Conservation (phyloP, 2,113 vertebrate species). For the Regulus satrapa region DNA sequence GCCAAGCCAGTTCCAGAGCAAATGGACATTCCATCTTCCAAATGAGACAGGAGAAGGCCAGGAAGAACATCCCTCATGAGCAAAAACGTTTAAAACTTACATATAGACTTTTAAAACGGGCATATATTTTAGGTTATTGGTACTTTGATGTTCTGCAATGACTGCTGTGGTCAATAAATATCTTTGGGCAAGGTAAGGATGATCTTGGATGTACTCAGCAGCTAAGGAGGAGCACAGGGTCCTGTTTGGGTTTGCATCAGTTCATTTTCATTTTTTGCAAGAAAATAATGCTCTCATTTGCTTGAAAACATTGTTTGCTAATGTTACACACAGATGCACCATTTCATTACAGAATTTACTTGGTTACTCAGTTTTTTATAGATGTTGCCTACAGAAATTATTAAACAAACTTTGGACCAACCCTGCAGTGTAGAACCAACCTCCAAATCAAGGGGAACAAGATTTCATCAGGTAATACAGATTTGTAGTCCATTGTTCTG, state of each 20-base stretch:
- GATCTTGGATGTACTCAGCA: neutral
- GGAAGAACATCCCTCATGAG: slow-evolving; percentile 57
- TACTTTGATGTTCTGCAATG: slow-evolving; percentile 45
- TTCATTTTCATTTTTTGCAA: neutral
- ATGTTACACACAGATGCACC: neutral
- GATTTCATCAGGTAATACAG: neutral
- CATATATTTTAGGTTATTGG: slow-evolving; percentile 51
- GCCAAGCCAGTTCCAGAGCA: slow-evolving; percentile 32
- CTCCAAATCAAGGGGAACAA: neutral
- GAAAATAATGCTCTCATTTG: neutral
- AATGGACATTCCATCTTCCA: slow-evolving; percentile 54
- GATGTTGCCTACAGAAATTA: neutral
- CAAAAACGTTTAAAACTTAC: slow-evolving; percentile 61
- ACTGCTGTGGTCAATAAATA: slow-evolving; percentile 56
- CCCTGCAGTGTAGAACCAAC: neutral
- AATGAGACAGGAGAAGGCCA: slow-evolving; percentile 63
- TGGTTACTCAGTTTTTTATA: neutral
- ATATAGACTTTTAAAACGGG: slow-evolving; percentile 52
- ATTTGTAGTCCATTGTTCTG: neutral
- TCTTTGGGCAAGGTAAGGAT: neutral
- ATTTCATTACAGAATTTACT: neutral
- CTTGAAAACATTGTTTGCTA: neutral
- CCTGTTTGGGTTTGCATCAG: neutral
- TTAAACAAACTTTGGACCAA: neutral
- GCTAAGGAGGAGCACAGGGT: neutral